A percentile compares a stretch with the other conserved stretches of the same genome.
Evolutionary conservation across 2,797 vertebrate species (phyloP).

Genomic region (Bradypodion ventrale): DNA sequence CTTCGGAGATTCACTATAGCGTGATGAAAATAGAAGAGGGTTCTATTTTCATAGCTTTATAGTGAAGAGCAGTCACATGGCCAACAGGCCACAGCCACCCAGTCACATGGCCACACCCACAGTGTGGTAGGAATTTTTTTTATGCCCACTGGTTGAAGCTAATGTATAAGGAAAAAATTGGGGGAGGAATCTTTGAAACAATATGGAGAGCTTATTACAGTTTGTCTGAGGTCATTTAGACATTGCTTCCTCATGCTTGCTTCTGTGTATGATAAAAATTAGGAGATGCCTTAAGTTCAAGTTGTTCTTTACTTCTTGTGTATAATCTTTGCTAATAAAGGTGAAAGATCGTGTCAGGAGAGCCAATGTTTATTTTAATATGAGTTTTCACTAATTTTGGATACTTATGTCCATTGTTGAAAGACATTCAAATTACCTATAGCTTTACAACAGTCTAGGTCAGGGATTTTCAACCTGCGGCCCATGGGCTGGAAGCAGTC

Average conservation of each 20-base stretch:
- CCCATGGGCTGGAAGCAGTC: too few species aligned
- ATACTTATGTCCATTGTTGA: neutral
- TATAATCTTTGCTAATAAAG: neutral
- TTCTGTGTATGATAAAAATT: neutral
- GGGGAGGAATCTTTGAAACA: neutral
- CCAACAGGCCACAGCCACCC: too few species aligned
- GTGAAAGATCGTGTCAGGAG: neutral
- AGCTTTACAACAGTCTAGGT: too few species aligned
- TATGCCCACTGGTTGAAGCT: too few species aligned
- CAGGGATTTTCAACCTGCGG: too few species aligned
- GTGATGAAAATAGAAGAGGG: too few species aligned
- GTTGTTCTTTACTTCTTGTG: neutral
- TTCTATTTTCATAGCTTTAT: too few species aligned
- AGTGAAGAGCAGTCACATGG: too few species aligned
- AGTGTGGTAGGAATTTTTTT: too few species aligned
- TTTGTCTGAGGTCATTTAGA: neutral
- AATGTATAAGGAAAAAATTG: too few species aligned
- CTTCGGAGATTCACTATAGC: too few species aligned
- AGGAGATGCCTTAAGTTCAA: neutral
- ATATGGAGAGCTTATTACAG: neutral
- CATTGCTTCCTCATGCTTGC: neutral
- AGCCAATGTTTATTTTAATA: neutral
- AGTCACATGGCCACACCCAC: too few species aligned
- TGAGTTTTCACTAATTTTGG: neutral
- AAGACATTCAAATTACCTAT: neutral